phyloP scores from a whole-genome alignment of 1,140 invertebrate genomes.

The Aporrectodea caliginosa region DNA sequence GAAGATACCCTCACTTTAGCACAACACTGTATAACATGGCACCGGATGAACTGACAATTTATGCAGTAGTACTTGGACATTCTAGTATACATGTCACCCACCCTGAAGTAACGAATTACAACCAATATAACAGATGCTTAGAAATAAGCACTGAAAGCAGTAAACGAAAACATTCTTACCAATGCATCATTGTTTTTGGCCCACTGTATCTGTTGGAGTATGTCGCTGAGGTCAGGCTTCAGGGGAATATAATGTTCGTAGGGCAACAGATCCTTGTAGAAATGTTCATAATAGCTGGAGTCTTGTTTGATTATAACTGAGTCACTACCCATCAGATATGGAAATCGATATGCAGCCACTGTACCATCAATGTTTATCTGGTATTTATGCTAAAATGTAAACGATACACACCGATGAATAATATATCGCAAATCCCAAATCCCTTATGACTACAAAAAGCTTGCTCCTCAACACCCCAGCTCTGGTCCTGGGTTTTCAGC shows the following conservation, averaged over 20 bases:
- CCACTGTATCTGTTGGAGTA: slow-evolving; percentile 76
- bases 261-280: slow-evolving; percentile 74
- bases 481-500: too few relatives aligned
- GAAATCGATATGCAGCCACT: slow-evolving; percentile 90
- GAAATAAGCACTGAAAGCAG: background rate
- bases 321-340: slow-evolving; percentile 82
- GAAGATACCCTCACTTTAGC: background rate
- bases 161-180: slow-evolving; percentile 37
- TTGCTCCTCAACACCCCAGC: too few relatives aligned
- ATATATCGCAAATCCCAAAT: too few relatives aligned
- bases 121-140: background rate
- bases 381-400: slow-evolving; percentile 92
- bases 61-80: background rate
- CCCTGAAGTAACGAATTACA: background rate
- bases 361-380: slow-evolving; percentile 92
- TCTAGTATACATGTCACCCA: background rate
- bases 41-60: background rate
- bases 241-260: slow-evolving; percentile 81
- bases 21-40: background rate
- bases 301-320: slow-evolving; percentile 86
- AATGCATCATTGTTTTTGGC: slow-evolving; percentile 72
- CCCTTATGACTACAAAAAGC: too few relatives aligned
- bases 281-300: slow-evolving; percentile 90
- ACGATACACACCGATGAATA: too few relatives aligned
- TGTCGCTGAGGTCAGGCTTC: slow-evolving; percentile 73